Evolutionary conservation across 2,797 vertebrate genomes (phyloP).

Genomic region (Cichlasoma orientale): DNA sequence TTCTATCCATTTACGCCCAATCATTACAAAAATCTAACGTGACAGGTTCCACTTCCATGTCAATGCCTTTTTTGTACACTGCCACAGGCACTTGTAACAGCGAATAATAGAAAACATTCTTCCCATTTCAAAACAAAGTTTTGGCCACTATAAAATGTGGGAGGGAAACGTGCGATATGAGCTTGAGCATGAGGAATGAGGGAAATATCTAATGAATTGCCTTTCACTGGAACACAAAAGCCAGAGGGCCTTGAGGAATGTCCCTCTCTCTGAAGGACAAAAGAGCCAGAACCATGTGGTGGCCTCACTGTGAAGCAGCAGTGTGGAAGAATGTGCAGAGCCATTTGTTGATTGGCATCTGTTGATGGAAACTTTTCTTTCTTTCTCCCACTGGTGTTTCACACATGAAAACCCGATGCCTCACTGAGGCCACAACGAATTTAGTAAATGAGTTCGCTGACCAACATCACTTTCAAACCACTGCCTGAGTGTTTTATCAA

Average conservation of each 20-base stretch:
- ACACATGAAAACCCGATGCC: slow-evolving; percentile 17
- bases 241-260: slow-evolving; percentile 68
- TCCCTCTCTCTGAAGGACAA: slow-evolving; percentile 53
- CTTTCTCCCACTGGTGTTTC: neutral
- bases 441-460: neutral
- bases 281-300: slow-evolving; percentile 17
- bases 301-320: slow-evolving; percentile 36
- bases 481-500: neutral
- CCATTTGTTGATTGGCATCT: slow-evolving; percentile 42
- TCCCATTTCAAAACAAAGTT: neutral
- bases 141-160: neutral
- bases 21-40: neutral
- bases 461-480: neutral
- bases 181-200: slow-evolving; percentile 34
- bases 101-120: neutral
- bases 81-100: neutral
- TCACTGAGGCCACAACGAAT: neutral
- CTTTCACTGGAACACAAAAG: slow-evolving; percentile 70
- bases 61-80: neutral
- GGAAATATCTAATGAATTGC: slow-evolving; percentile 63
- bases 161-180: slow-evolving; percentile 6
- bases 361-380: neutral
- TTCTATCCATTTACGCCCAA: neutral
- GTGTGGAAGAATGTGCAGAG: slow-evolving; percentile 44
- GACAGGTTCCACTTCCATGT: neutral